Evolutionary conservation across 2,797 vertebrate species (phyloP), one percentile per base, ranked within the genome.

Genomic region (Halcyon smyrnensis): DNA sequence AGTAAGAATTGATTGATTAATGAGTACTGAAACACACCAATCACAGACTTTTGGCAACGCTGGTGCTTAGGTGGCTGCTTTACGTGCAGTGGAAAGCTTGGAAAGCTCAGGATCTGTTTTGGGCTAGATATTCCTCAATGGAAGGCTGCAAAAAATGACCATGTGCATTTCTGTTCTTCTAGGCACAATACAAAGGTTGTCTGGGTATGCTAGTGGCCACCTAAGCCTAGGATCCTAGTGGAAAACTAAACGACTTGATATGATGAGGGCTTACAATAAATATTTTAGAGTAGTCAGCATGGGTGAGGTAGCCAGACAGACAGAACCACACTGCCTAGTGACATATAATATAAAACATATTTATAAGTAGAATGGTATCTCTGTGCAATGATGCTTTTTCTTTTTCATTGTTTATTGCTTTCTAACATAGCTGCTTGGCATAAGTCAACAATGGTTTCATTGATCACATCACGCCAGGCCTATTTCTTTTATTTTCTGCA

Each of bases 321-420:
- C 41, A 78, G 53, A 89, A 56, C 8, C 10, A 53, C 18, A 8
- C 18, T 11, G 4, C 23, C 48, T 36, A 9, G 1, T 51, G 30
- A 6, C 11, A 20, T 65, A n/a, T 16, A 28, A 67, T 6, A 15
- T 39, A 21, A 79, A 73, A 63, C 0, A 0, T 62, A 20, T 54
- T 50, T 71, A 5, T 45, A 45, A 51, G 30, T 34, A 65, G 41
- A 85, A 65, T 0, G 0, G 11, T 9, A 85, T 41, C 9, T 48
- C 36, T 62, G 4, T 74, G 13, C 9, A 19, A 67, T 16, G 21
- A 54, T 68, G 9, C 54, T 48, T 24, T 78, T 8, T 16, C 17
- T 3, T 3, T 77, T 73, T 37, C 3, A 0, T 28, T 77, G 10
- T 34, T 69, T 37, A 23, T 51, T 84, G 7, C 8, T 69, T 86